Evolutionary conservation across 2,888 invertebrate species (phyloP), one percentile per base, ranked within the genome.

Genomic region (Listrodromus nycthemerus): DNA sequence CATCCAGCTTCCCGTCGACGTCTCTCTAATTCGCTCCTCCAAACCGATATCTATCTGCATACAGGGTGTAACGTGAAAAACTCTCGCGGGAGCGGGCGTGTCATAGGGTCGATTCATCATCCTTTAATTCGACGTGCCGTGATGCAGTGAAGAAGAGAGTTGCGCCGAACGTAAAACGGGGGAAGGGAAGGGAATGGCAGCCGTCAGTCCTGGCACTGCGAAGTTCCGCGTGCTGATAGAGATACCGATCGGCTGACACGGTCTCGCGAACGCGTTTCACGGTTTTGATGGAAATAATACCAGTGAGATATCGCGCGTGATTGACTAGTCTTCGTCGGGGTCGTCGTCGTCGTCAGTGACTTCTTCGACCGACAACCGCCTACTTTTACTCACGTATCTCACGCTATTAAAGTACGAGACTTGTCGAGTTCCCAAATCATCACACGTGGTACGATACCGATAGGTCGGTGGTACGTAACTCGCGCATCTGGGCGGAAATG

Each of bases 141-240:
- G 48, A 82, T 67, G 85, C 80, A 84, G 79, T 69, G 82, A 75
- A 50, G 78, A 79, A 83, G 86, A 45, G 19, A 13, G 66, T 21
- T 55, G 50, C 2, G 30, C 61, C 13, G 33, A 33, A 7, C 61
- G 61, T 24, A 71, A 50, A n/a, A 24, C 30, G 55, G 41, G 48
- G 73, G 73, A 37, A 30, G 67, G 74, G 61, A 78, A 41, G 81
- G 77, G 80, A 81, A 73, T 67, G 13, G 21, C 50, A 27, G 37
- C 71, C 63, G 63, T 13, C 50, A 80, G 74, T 67, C 58, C 3
- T 37, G 69, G 24, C 41, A 21, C 80, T 67, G 24, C 37, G 52
- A 41, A 61, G 67, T 74, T 66, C 74, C 50, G 69, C 74, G 61
- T 80, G 66, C 45, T 50, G 74, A n/a, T 69, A n/a, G 69, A 50